These are phyloP conservation scores for Eueremaeus valkanovi DNA, from an alignment of 2,888 invertebrate species.

Conservation along the genomic window DNA sequence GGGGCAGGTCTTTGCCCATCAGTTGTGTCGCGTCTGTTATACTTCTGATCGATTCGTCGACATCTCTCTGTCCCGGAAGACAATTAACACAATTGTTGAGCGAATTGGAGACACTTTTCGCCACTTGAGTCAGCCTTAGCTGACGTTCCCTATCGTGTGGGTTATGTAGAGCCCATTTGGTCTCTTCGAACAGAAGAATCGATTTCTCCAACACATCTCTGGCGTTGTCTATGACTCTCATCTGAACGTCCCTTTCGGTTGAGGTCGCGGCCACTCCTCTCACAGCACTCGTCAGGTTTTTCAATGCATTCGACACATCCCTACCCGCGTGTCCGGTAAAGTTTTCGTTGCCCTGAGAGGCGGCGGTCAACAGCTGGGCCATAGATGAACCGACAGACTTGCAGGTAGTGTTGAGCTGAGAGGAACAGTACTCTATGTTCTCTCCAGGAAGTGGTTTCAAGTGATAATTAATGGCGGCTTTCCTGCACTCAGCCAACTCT, in stretches of 20 bases:
- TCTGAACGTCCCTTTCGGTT: constrained; percentile 59
- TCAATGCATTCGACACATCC: constrained; percentile 71
- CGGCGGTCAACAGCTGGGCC: constrained; percentile 79
- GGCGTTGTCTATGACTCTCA: constrained; percentile 58
- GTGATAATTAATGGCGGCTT: constrained; percentile 66
- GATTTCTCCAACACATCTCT: constrained; percentile 76
- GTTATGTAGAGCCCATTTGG: constrained; percentile 67
- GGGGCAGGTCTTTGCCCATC: constrained; percentile 62
- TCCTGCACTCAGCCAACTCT: constrained; percentile 74
- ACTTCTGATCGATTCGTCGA: constrained; percentile 79
- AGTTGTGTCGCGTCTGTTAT: constrained; percentile 68
- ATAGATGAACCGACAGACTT: constrained; percentile 77
- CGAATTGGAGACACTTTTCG: constrained; percentile 57
- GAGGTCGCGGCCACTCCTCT: constrained; percentile 73
- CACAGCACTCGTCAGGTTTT: constrained; percentile 68
- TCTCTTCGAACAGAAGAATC: constrained; percentile 72
- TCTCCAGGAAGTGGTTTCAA: constrained; percentile 81
- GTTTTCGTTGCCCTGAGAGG: constrained; percentile 68
- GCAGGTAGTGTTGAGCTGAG: constrained; percentile 60
- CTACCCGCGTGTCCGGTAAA: constrained; percentile 76
- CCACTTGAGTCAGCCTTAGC: constrained; percentile 62
- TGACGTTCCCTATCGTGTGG: constrained; percentile 62
- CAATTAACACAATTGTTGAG: constrained; percentile 71
- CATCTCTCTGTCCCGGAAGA: constrained; percentile 86
- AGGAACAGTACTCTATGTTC: constrained; percentile 63